Base-by-base conservation (phyloP, 2,113 vertebrate genomes). In the Apodemus sylvaticus region DNA sequence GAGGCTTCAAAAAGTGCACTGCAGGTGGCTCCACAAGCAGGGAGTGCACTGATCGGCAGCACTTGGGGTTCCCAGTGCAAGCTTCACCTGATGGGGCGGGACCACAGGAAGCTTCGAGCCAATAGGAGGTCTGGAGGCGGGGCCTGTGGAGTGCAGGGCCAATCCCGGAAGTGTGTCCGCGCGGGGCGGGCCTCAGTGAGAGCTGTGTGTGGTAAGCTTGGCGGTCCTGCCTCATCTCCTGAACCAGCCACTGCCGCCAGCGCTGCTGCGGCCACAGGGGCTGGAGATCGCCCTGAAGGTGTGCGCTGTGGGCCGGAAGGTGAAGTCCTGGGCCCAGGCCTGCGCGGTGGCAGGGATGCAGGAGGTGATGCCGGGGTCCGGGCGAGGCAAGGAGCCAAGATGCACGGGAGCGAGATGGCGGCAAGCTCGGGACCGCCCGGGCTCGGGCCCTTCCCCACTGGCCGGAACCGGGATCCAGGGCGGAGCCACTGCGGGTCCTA, bases 21-120 rank as follows among this genome's bases (percentile, higher is more conserved):
- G 70, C 71, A 17, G 7, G 90, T 68, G 86, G 62, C 89, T 58
- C 93, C 7, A 34, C 96, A 89, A 92, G 92, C 97, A 97, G 97
- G 97, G 97, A 97, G 96, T 97, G 89, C 94, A 86, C 95, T 89
- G 94, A 94, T 83, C 94, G 95, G 94, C 94, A 94, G 97, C 97
- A 98, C 97, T 96, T 98, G 97, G 97, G 95, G 96, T 96, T 96
- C 94, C 94, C 94, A 94, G 94, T 91, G 87, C 90, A 78, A 78
- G 0, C 68, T 97, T 97, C 95, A 96, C 90, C 97, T 97, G 97
- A 97, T 62, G 74, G 81, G 97, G 96, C 53, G 97, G 96, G 88
- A 66, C 42, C 68, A 89, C 34, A 0, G 17, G 60, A 42, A 58
- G 42, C 36, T 7, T 1, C 26, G 42, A 83, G 93, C 98, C 98